Percentiles rank a stretch among this genome's conserved stretches.
Evolutionary conservation across 2,113 vertebrate species (phyloP).

Genomic region (Mola mola): DNA sequence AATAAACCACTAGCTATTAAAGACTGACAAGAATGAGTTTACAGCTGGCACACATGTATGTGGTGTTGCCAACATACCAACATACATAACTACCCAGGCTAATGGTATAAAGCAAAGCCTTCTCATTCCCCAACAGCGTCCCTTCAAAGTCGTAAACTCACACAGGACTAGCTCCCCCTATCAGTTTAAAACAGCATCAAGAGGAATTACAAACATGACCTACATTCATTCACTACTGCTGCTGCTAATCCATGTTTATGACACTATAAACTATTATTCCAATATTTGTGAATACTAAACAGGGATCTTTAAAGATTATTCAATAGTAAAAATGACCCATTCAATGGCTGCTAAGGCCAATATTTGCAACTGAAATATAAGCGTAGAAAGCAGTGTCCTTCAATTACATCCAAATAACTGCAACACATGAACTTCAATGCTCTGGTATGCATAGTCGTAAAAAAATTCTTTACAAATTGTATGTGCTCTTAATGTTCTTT

Average conservation of each 20-base stretch:
- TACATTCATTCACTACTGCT: no score
- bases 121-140: not conserved
- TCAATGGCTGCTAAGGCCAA: constrained; percentile 41
- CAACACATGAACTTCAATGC: not conserved
- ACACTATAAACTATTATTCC: constrained; percentile 46
- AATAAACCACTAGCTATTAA: not conserved
- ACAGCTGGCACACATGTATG: constrained; percentile 1
- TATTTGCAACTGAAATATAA: constrained; percentile 20
- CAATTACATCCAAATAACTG: not conserved
- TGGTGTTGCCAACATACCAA: no score
- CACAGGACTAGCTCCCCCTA: not conserved
- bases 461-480: not conserved
- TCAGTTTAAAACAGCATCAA: no score
- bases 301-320: constrained; percentile 10
- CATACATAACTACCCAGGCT: no score
- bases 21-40: no score
- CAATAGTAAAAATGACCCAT: constrained; percentile 40
- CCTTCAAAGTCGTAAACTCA: not conserved
- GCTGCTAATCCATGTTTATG: not conserved
- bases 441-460: constrained; percentile 26
- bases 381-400: constrained; percentile 5
- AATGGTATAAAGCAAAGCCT: no score
- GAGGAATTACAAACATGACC: not conserved
- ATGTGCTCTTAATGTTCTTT: not conserved
- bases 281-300: constrained; percentile 32